phyloP scores from a whole-genome alignment of 2,113 vertebrate genomes.

The Spheniscus mendiculus region DNA sequence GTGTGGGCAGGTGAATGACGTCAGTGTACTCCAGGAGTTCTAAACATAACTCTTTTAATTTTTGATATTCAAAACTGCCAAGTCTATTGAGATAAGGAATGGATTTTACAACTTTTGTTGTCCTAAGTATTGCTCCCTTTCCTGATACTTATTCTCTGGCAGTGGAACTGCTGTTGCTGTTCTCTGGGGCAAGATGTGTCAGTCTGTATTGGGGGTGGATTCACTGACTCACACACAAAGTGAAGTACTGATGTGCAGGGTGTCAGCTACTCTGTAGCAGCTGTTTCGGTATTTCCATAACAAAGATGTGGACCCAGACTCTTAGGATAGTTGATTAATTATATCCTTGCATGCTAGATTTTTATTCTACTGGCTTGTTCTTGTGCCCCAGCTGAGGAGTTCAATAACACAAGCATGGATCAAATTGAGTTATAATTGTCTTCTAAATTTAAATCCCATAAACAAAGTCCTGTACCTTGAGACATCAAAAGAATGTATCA shows the following conservation, averaged over 20 bases:
- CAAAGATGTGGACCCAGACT: neutral
- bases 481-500: neutral
- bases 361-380: neutral
- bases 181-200: neutral
- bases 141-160: neutral
- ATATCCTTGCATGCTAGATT: neutral
- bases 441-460: neutral
- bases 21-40: neutral
- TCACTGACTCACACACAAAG: neutral
- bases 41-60: neutral
- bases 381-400: neutral
- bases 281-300: neutral
- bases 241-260: neutral
- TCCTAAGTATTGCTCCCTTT: neutral
- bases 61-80: neutral
- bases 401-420: neutral
- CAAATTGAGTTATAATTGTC: neutral
- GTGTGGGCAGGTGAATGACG: neutral
- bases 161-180: neutral
- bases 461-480: neutral
- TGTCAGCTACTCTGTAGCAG: neutral
- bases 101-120: neutral
- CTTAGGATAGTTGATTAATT: neutral
- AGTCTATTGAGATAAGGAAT: neutral
- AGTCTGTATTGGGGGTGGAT: neutral